Conservation (phyloP, 1,140 invertebrate genomes). For the Centruroides vittatus region DNA sequence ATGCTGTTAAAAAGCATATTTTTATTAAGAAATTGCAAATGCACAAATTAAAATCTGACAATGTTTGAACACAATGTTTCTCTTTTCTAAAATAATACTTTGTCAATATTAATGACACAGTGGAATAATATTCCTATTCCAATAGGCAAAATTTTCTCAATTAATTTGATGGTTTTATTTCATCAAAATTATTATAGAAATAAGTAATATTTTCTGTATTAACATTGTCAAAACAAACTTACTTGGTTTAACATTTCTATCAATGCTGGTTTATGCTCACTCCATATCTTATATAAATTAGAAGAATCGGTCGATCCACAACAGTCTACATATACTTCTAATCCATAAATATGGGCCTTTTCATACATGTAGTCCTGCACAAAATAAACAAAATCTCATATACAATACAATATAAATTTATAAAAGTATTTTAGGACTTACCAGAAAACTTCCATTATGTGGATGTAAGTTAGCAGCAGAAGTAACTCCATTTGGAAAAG, state of each 20-base stretch:
- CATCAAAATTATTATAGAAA: no score
- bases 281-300: constrained; percentile 7
- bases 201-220: no score
- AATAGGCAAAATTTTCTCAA: no score
- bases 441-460: constrained; percentile 13
- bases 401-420: background rate
- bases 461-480: constrained; percentile 7
- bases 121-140: no score
- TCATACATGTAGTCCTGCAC: constrained; percentile 7
- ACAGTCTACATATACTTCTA: constrained; percentile 9
- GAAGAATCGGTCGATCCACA: constrained; percentile 1
- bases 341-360: constrained; percentile 1
- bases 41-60: no score
- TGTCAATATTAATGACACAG: no score
- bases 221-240: background rate
- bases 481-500: constrained; percentile 6
- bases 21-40: no score
- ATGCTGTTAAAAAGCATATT: no score
- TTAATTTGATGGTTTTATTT: no score
- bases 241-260: constrained; percentile 8
- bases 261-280: constrained; percentile 6
- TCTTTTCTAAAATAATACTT: no score
- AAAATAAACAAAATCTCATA: background rate
- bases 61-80: no score
- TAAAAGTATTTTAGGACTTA: background rate